Percentiles rank a stretch among this genome's conserved stretches.
Conservation (phyloP, 1,140 invertebrate genomes). For the Euura lappo region DNA sequence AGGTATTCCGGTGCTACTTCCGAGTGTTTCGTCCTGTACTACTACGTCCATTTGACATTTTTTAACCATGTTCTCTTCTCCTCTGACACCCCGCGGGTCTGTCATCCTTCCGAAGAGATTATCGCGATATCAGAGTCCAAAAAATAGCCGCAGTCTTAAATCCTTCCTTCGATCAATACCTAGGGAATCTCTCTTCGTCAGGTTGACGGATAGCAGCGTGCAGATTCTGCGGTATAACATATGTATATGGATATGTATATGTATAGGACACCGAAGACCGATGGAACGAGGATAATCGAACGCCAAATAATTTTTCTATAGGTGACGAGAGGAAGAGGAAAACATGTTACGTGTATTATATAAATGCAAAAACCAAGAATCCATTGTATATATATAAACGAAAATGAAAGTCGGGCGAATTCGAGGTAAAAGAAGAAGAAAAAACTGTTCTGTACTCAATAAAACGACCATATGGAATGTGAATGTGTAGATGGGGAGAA, state of each 20-base stretch:
- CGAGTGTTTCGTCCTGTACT: not conserved
- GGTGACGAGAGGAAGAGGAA: not conserved
- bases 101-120: too few relatives aligned
- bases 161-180: not conserved
- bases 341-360: not conserved
- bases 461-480: conserved; percentile 53
- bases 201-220: not conserved
- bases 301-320: conserved; percentile 3
- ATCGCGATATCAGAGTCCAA: too few relatives aligned
- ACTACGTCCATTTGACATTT: not conserved
- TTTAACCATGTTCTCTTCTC: too few relatives aligned
- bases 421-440: conserved; percentile 29
- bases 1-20: not conserved
- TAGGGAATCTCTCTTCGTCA: not conserved
- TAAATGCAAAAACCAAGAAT: not conserved
- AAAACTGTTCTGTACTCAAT: conserved; percentile 53
- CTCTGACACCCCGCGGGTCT: too few relatives aligned
- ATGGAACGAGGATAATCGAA: not conserved
- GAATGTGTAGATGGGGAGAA: conserved; percentile 9
- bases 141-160: not conserved
- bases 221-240: too few relatives aligned
- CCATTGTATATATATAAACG: conserved; percentile 1
- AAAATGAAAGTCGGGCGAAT: conserved; percentile 40
- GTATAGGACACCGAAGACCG: not conserved
- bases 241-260: too few relatives aligned